Conservation (phyloP, 2,888 invertebrate species). For the Tachina fera region DNA sequence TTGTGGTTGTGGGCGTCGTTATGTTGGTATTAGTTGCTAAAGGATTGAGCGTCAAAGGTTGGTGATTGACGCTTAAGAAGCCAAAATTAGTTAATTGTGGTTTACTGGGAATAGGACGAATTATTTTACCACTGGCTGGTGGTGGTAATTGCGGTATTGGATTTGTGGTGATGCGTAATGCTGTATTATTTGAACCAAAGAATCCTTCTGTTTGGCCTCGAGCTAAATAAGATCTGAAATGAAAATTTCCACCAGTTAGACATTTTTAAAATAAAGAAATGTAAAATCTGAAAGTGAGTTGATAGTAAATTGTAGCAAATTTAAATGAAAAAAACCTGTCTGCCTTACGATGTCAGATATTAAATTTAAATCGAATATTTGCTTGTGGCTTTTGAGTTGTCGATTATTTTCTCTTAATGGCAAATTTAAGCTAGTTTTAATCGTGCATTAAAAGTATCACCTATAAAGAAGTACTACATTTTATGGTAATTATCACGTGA, state of each 20-base stretch:
- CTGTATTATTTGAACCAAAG: slow-evolving; percentile 72
- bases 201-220: slow-evolving; percentile 84
- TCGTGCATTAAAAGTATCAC: no score
- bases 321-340: no score
- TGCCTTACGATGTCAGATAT: no score
- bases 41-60: slow-evolving; percentile 14
- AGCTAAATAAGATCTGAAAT: slow-evolving; percentile 84
- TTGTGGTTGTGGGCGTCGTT: slow-evolving; percentile 21
- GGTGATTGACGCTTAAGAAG: slow-evolving; percentile 78
- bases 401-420: no score
- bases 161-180: slow-evolving; percentile 16
- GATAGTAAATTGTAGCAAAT: no score
- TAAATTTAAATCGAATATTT: no score
- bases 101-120: slow-evolving; percentile 85
- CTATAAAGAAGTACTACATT: no score
- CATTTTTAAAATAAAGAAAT: no score
- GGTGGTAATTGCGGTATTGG: slow-evolving; percentile 2
- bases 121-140: slow-evolving; percentile 79
- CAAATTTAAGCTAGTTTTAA: no score
- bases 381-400: no score
- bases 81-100: slow-evolving; percentile 80
- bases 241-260: background rate
- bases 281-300: no score
- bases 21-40: slow-evolving; percentile 51
- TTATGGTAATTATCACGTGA: no score